These are phyloP conservation scores for Pseudocheirus occidentalis DNA, from an alignment of 2,797 vertebrate species.

Conservation along the genomic window DNA sequence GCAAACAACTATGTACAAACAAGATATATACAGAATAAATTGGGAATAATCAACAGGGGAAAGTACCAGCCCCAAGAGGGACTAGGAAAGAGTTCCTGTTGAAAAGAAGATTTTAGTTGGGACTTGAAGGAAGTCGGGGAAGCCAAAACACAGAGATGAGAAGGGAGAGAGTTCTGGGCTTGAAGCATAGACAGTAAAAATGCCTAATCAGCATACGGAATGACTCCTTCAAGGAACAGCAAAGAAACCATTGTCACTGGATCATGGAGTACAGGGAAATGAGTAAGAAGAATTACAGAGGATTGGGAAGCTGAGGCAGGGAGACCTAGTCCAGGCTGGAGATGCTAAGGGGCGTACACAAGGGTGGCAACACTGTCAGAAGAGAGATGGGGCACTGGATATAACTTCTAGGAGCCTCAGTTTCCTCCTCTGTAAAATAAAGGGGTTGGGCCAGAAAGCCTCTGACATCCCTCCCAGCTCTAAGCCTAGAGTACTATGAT, in stretches of 20 bases:
- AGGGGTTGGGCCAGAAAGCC: not conserved
- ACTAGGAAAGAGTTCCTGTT: not conserved
- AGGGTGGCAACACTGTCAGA: not conserved
- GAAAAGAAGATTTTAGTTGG: not conserved
- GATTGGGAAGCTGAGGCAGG: not conserved
- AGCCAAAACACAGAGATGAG: not conserved
- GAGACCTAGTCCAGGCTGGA: not conserved
- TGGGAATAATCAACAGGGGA: not conserved
- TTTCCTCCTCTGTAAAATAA: not conserved
- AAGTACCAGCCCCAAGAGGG: not conserved
- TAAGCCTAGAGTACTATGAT: not conserved
- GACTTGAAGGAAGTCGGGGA: not conserved
- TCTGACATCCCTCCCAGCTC: not conserved
- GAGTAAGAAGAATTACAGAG: not conserved
- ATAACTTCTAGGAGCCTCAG: not conserved
- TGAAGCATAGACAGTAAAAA: not conserved
- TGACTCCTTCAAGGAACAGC: not conserved
- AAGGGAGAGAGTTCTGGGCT: not conserved
- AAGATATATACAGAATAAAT: not conserved
- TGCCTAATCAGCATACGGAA: not conserved
- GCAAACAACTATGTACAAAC: not conserved
- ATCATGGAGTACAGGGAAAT: not conserved
- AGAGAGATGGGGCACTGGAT: not conserved
- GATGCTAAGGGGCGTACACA: not conserved
- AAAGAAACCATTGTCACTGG: not conserved